Evolutionary conservation across 2,113 vertebrate species (phyloP), one percentile per base, ranked within the genome.

Genomic region (Trogon melanurus): DNA sequence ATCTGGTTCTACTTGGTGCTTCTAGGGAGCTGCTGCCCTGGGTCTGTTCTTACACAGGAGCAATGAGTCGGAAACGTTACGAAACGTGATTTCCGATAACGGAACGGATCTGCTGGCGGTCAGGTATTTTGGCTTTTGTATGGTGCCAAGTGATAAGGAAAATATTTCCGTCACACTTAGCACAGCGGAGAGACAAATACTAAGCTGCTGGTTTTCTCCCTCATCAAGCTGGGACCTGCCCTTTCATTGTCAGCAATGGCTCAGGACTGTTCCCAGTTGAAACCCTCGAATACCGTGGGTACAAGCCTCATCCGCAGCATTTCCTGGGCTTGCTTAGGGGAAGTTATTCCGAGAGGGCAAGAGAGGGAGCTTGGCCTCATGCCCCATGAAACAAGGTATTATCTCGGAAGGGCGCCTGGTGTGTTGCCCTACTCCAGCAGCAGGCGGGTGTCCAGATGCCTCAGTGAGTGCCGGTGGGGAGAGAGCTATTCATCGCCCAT

Each of bases 121-220:
- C 61, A 50, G 38, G 29, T 56, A 60, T 41, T 90, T 83, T 36
- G 80, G 61, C 36, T 89, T 93, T 81, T 54, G 57, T 50, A 47
- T 6, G 5, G 62, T 69, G 78, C 65, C 92, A 89, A 73, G 73
- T 6, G 91, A 93, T 85, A 95, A 95, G 76, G 36, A 64, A 72
- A 85, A 84, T 13, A 50, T 78, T 92, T 95, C 88, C 60, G 81
- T 91, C 93, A 72, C 88, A 73, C 86, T 94, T 81, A 92, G 62
- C 70, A 7, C 36, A 18, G 71, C 2, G 3, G 53, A 72, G 50
- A 87, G 76, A 84, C 65, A 84, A 93, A 90, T 78, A 60, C 17
- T 4, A 81, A 22, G 25, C 54, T 90, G 73, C 48, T 67, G 48
- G 8, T 89, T 62, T 79, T 50, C 83, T 79, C 9, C 8, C 65